Evolutionary conservation across 2,797 vertebrate species (phyloP).

Genomic region (Microchirus variegatus): DNA sequence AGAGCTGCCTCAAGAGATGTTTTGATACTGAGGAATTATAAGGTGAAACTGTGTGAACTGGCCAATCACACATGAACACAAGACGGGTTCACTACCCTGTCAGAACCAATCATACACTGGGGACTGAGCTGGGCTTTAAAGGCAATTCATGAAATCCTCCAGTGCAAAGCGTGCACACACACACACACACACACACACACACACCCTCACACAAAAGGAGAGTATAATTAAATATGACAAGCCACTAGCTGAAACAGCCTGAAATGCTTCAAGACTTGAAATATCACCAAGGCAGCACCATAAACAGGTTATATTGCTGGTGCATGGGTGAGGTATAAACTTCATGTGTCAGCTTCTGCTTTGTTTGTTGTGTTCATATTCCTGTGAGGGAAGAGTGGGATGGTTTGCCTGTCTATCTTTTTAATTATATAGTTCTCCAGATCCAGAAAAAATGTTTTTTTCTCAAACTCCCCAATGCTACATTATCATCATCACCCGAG

Average conservation of each 20-base stretch:
- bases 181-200: conserved; percentile 4
- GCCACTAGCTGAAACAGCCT: conserved; percentile 46
- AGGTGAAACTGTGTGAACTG: conserved; percentile 31
- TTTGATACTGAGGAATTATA: conserved; percentile 20
- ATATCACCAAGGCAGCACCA: conserved; percentile 43
- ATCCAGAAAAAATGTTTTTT: conserved; percentile 10
- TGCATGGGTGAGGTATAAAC: conserved; percentile 27
- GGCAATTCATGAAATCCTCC: conserved; percentile 29
- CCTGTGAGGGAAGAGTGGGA: neutral
- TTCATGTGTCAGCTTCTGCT: conserved; percentile 13
- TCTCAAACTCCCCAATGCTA: conserved; percentile 5
- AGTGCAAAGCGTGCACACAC: conserved; percentile 18
- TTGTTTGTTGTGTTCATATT: conserved; percentile 23
- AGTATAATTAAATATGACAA: conserved; percentile 64
- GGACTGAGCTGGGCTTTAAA: conserved; percentile 43
- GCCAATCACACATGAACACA: conserved; percentile 32
- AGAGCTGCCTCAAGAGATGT: conserved; percentile 8
- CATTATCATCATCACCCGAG: conserved; percentile 11
- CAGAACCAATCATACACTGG: conserved; percentile 43
- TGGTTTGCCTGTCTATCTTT: conserved; percentile 8
- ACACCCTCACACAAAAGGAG: neutral
- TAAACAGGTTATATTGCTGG: conserved; percentile 39
- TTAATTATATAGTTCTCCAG: conserved; percentile 31
- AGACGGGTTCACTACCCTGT: conserved; percentile 44
- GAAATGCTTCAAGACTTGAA: conserved; percentile 54